Percentiles rank a stretch among this genome's conserved stretches.
Evolutionary conservation across 2,888 invertebrate species (phyloP).

Genomic region (Apocheima hispidaria): DNA sequence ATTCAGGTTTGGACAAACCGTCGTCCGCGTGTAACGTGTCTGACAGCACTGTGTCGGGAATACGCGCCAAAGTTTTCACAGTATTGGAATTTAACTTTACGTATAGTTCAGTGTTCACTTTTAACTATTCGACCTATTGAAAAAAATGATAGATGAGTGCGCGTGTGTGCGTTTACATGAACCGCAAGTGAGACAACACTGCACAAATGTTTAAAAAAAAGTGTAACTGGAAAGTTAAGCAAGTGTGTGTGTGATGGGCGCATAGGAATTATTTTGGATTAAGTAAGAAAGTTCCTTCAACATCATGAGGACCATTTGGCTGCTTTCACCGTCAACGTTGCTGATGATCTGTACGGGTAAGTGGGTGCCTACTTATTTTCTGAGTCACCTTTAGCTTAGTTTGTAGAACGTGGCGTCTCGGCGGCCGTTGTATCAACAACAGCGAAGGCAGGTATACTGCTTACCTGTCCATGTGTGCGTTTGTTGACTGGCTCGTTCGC

Average conservation of each 20-base stretch:
- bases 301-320: slow-evolving; percentile 75
- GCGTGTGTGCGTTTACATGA: slow-evolving; percentile 53
- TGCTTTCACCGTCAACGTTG: slow-evolving; percentile 80
- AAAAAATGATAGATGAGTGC: slow-evolving; percentile 53
- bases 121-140: slow-evolving; percentile 53
- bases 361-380: slow-evolving; percentile 74
- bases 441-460: slow-evolving; percentile 42
- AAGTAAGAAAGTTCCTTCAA: slow-evolving; percentile 72
- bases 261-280: slow-evolving; percentile 67
- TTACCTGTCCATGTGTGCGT: slow-evolving; percentile 52
- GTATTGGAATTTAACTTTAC: slow-evolving; percentile 64
- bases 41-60: slow-evolving; percentile 53
- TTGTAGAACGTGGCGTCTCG: slow-evolving; percentile 54
- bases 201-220: slow-evolving; percentile 34
- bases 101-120: slow-evolving; percentile 57
- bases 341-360: slow-evolving; percentile 83
- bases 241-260: slow-evolving; percentile 64
- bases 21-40: slow-evolving; percentile 67
- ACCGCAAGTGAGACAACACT: slow-evolving; percentile 32
- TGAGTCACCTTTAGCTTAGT: slow-evolving; percentile 70
- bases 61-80: slow-evolving; percentile 74
- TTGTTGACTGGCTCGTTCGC: slow-evolving; percentile 48
- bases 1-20: slow-evolving; percentile 77
- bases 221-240: slow-evolving; percentile 44
- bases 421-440: slow-evolving; percentile 59